phyloP scores from a whole-genome alignment of 1,140 invertebrate genomes.

The Leguminivora glycinivorella region DNA sequence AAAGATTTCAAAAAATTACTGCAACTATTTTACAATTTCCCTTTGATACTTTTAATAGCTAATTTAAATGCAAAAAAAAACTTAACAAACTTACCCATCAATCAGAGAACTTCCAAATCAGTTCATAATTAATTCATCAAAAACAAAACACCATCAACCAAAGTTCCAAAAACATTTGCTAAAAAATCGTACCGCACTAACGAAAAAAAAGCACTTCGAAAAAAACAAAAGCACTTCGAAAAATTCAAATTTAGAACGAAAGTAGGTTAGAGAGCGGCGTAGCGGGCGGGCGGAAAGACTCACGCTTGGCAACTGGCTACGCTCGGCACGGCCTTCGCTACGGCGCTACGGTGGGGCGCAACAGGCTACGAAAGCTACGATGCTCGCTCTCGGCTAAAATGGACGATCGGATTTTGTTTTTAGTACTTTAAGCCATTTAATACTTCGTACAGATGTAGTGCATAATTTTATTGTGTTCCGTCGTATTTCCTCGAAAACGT shows the following conservation, averaged over 20 bases:
- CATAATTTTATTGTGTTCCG: no score
- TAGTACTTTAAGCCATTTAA: no score
- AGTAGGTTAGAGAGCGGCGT: conserved; percentile 24
- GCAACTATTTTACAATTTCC: no score
- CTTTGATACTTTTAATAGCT: no score
- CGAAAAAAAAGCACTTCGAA: background rate
- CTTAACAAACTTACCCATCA: background rate
- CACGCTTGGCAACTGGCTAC: conserved; percentile 28
- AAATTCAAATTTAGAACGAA: conserved; percentile 15
- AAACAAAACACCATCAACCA: background rate
- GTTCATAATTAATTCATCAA: background rate
- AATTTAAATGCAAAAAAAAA: background rate
- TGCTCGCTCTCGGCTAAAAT: background rate
- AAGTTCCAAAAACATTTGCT: conserved; percentile 5
- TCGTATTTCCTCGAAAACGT: no score
- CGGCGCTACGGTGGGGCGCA: background rate
- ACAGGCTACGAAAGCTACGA: conserved; percentile 22
- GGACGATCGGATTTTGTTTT: no score
- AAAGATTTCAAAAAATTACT: no score
- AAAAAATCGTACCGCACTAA: background rate
- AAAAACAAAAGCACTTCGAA: background rate
- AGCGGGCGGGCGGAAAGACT: conserved; percentile 12
- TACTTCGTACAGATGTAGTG: no score
- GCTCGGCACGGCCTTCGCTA: background rate
- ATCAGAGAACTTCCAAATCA: background rate